These are phyloP conservation scores for Amblyjoppa proteus DNA, from an alignment of 2,888 invertebrate genomes.

Conservation along the genomic window DNA sequence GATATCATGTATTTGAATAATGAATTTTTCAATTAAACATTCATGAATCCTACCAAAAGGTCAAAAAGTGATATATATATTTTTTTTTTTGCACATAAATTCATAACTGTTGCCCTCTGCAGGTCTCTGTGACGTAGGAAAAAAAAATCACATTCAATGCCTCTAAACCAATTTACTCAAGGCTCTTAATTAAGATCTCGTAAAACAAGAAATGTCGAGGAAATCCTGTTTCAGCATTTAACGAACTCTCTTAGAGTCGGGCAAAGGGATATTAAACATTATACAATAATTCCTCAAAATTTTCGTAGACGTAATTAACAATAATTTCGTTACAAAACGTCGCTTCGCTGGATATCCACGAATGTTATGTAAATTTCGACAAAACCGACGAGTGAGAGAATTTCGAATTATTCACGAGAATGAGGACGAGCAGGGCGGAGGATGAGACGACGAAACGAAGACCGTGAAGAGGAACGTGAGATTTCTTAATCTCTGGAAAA, in stretches of 20 bases:
- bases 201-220: neutral
- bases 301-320: neutral
- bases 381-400: constrained; percentile 44
- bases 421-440: constrained; percentile 33
- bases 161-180: neutral
- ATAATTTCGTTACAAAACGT: neutral
- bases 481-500: constrained; percentile 67
- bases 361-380: constrained; percentile 3
- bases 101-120: neutral
- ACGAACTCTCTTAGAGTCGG: neutral
- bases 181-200: neutral
- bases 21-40: neutral
- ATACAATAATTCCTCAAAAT: neutral
- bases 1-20: too few relatives aligned
- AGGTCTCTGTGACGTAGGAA: neutral
- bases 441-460: constrained; percentile 45
- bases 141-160: neutral
- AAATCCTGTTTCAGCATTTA: neutral
- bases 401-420: constrained; percentile 49
- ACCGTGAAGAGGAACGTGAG: constrained; percentile 62
- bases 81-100: too few relatives aligned
- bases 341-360: neutral
- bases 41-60: neutral
- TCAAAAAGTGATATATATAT: too few relatives aligned
- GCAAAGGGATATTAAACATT: constrained; percentile 1